phyloP scores from a whole-genome alignment of 2,888 invertebrate genomes.

The Allygus modestus region DNA sequence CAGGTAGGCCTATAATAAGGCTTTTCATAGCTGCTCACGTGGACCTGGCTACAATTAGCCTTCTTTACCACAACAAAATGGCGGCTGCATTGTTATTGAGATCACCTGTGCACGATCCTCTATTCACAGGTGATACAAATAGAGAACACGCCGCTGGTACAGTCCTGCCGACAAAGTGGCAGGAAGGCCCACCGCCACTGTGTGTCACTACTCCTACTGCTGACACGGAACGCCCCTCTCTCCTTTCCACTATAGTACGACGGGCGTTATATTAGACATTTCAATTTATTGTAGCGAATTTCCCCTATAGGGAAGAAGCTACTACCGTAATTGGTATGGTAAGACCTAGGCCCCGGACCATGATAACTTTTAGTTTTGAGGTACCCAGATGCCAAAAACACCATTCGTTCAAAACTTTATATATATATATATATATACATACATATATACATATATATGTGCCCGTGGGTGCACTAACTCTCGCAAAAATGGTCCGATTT shows the following conservation, averaged over 20 bases:
- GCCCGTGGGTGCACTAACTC: not conserved
- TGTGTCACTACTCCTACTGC: not conserved
- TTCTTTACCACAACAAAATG: slow-evolving; percentile 48
- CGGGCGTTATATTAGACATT: too few species aligned
- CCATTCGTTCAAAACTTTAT: too few species aligned
- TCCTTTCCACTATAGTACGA: too few species aligned
- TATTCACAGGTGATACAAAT: slow-evolving; percentile 37
- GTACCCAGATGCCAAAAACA: too few species aligned
- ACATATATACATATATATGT: not conserved
- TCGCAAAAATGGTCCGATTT: not conserved
- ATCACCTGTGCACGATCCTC: slow-evolving; percentile 38
- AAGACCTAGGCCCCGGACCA: too few species aligned
- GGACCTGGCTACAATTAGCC: slow-evolving; percentile 20
- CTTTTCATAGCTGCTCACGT: not conserved
- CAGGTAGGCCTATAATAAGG: slow-evolving; percentile 6
- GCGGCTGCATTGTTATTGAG: slow-evolving; percentile 36
- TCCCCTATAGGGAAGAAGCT: too few species aligned
- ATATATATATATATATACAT: not conserved
- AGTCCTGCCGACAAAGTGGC: slow-evolving; percentile 35
- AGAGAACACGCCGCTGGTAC: slow-evolving; percentile 2
- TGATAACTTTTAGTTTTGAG: too few species aligned
- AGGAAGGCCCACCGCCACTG: not conserved
- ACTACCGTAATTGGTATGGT: too few species aligned
- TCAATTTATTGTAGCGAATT: too few species aligned
- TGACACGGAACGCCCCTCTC: too few species aligned